Evolutionary conservation across 2,797 vertebrate genomes (phyloP).

Genomic region (Calcarius lapponicus): DNA sequence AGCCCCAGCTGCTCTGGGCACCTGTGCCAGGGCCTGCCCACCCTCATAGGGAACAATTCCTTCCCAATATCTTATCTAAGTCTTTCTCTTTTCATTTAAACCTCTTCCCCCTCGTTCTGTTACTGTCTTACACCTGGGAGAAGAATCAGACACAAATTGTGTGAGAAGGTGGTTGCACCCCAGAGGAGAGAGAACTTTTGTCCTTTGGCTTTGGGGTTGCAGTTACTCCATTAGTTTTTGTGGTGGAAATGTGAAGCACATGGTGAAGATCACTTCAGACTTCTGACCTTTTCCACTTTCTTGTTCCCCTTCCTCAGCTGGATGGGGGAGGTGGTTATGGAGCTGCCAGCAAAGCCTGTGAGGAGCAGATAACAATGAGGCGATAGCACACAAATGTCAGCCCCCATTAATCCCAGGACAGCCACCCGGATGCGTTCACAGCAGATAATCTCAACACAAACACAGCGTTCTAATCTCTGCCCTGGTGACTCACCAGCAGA

Average conservation of each 20-base stretch:
- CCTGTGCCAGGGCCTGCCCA: rapidly evolving
- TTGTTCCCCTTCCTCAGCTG: not conserved
- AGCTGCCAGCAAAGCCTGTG: slow-evolving; percentile 31
- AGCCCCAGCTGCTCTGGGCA: not conserved
- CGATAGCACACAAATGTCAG: slow-evolving; percentile 52
- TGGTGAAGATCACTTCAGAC: not conserved
- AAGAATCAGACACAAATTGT: not conserved
- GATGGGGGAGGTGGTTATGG: not conserved
- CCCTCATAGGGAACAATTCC: not conserved
- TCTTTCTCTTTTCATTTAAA: not conserved
- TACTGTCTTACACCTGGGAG: not conserved
- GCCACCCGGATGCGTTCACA: slow-evolving; percentile 39
- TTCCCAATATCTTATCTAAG: not conserved
- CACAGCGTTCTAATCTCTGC: slow-evolving; percentile 45
- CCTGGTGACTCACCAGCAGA: slow-evolving; percentile 26
- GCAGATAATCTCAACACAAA: slow-evolving; percentile 61
- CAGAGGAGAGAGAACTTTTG: not conserved
- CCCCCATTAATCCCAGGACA: slow-evolving; percentile 56
- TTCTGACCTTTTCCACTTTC: not conserved
- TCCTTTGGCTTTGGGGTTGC: not conserved
- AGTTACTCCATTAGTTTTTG: not conserved
- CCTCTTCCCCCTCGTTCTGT: not conserved
- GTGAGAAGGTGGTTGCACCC: not conserved
- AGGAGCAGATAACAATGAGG: slow-evolving; percentile 46
- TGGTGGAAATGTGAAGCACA: not conserved